phyloP scores from a whole-genome alignment of 2,113 vertebrate genomes.

The Hassar affinis region DNA sequence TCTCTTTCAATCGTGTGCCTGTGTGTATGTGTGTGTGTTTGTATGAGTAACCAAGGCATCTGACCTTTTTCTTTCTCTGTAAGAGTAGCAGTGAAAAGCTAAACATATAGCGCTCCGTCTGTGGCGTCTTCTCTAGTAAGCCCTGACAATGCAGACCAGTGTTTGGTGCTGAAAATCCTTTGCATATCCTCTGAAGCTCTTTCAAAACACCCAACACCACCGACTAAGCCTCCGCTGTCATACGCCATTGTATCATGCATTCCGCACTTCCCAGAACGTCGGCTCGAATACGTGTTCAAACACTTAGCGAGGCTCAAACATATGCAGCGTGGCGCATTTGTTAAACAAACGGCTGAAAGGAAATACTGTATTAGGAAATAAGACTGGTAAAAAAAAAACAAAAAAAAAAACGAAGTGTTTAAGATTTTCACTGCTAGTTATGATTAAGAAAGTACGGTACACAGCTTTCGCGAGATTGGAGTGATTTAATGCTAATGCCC shows the following conservation, averaged over 20 bases:
- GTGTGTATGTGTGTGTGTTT: background rate
- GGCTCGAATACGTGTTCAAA: slow-evolving; percentile 35
- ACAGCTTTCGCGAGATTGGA: slow-evolving; percentile 36
- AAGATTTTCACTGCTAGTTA: slow-evolving; percentile 7
- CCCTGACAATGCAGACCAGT: slow-evolving; percentile 42
- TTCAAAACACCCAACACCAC: slow-evolving; percentile 55
- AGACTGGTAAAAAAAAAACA: background rate
- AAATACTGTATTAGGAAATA: background rate
- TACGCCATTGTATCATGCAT: slow-evolving; percentile 40
- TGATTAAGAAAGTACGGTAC: slow-evolving; percentile 30
- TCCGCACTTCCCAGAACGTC: slow-evolving; percentile 26
- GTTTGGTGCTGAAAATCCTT: slow-evolving; percentile 55
- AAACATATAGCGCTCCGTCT: slow-evolving; percentile 44
- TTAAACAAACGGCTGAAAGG: slow-evolving; percentile 2
- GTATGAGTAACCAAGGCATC: background rate
- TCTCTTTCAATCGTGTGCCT: background rate
- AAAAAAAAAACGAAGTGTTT: background rate
- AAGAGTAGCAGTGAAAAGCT: slow-evolving; percentile 44
- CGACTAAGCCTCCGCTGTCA: slow-evolving; percentile 55
- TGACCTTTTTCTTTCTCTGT: slow-evolving; percentile 30
- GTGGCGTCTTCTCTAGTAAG: background rate
- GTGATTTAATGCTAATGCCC: slow-evolving; percentile 53
- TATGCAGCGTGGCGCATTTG: background rate
- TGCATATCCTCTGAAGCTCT: slow-evolving; percentile 45
- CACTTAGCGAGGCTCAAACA: slow-evolving; percentile 26